Base-by-base conservation (phyloP, 2,888 invertebrate species). In the Netelia inedita region DNA sequence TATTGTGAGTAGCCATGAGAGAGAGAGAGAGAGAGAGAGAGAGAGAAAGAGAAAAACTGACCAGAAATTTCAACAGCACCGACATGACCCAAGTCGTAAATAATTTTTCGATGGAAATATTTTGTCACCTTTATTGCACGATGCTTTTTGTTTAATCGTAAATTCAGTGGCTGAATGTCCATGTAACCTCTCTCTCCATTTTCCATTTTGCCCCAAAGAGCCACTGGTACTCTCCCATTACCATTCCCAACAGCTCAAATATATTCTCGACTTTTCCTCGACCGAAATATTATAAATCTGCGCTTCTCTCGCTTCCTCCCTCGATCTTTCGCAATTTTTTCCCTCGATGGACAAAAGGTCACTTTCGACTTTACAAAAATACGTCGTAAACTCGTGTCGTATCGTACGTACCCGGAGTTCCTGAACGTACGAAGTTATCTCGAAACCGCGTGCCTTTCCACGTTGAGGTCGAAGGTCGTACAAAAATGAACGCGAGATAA, bases 41-140 rank as follows among this genome's bases (percentile, higher is more conserved):
- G 14, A 14, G 8, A 41, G 55, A 35, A 2, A 23, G 21, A 66
- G 66, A 57, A 41, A 79, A 16, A 57, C 9, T 19, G 57, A 57
- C 57, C 57, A 57, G 19, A 57, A 57, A 57, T 57, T 57, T 57
- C 19, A 57, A 57, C 57, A 57, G 57, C 57, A 57, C 5, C 57
- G 82, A 86, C 74, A 79, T 66, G 79, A 85, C 76, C 74, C 21
- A 21, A 73, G 84, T 89, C 90, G 88, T 92, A 92, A 92, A 92
- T 92, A 92, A 87, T 90, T 87, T 84, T 85, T 85, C 88, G 86
- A 88, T 91, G 91, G 91, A 90, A 93, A 92, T 92, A 93, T 93
- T 93, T 92, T 92, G 92, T 93, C 92, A 92, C 91, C 89, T 92
- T 93, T 93, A 92, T 91, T 91, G 87, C 91, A 80, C 85, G 88